phyloP scores from a whole-genome alignment of 2,888 invertebrate species.

The Operophtera brumata region DNA sequence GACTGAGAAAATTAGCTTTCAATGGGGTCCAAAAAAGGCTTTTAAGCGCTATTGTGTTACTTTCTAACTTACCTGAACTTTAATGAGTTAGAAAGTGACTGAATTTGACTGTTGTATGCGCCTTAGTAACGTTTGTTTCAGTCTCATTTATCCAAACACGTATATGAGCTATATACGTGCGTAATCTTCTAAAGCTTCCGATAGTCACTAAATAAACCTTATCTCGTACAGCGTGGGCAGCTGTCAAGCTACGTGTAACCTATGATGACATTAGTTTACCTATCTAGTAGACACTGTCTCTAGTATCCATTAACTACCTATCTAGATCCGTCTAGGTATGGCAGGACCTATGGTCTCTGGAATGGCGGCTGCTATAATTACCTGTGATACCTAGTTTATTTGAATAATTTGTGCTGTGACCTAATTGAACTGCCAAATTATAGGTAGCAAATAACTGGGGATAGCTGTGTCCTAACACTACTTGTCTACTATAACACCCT shows the following conservation, averaged over 20 bases:
- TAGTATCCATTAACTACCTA: background rate
- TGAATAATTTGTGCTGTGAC: background rate
- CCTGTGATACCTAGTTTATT: background rate
- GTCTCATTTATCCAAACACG: too few species aligned
- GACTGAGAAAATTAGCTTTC: too few species aligned
- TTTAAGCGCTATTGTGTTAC: too few species aligned
- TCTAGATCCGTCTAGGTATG: background rate
- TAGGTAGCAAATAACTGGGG: too few species aligned
- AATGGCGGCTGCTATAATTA: background rate
- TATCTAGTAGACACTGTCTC: background rate
- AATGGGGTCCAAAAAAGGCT: too few species aligned
- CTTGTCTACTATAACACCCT: too few species aligned
- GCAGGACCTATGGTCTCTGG: background rate
- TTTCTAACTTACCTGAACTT: too few species aligned
- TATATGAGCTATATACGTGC: constrained; percentile 3
- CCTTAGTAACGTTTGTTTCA: too few species aligned
- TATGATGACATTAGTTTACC: background rate
- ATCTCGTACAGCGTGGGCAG: constrained; percentile 31
- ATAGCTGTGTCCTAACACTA: too few species aligned
- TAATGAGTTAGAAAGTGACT: too few species aligned
- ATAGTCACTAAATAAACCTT: constrained; percentile 48
- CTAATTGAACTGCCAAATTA: background rate
- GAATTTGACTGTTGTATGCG: too few species aligned
- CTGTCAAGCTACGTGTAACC: constrained; percentile 14
- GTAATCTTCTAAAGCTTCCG: constrained; percentile 19